Evolutionary conservation across 2,797 vertebrate species (phyloP), one percentile per base, ranked within the genome.

Genomic region (Stomatorhinus walkeri): DNA sequence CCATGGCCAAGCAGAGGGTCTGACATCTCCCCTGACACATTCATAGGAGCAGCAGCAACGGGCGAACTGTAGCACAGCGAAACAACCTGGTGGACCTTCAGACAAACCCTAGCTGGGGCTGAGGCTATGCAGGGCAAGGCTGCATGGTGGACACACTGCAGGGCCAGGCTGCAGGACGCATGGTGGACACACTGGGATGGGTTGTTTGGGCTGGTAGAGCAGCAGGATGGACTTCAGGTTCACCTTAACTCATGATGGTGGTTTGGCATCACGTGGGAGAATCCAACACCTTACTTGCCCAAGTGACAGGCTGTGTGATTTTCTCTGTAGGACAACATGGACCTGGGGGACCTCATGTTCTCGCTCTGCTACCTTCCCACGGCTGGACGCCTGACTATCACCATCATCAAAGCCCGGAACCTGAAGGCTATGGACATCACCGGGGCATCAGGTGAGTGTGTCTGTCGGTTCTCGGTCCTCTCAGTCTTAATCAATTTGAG

Each of bases 351-450:
- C 91, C 94, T 99, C 93, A 99, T 99, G 98, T 99, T 99, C 94
- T 99, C 98, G 1, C 95, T 99, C 94, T 99, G 98, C 92, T 99
- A 99, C 93, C 97, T 99, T 92, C 98, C 98, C 89, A 99, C 98
- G 61, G 98, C 98, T 85, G 98, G 98, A 89, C 97, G 98, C 92
- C 96, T 99, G 92, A 99, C 98, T 90, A 98, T 99, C 93, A 99
- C 98, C 19, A 96, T 99, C 93, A 98, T 99, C 95, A 99, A 99
- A 95, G 98, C 98, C 92, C 96, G 98, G 93, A 99, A 99, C 92
- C 96, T 99, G 91, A 99, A 99, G 95, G 98, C 98, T 92, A 99
- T 99, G 98, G 98, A 99, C 94, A 99, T 99, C 94, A 99, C 98
- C 4, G 98, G 98, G 94, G 98, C 98, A 91, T 99, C 98, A 94